phyloP scores from a whole-genome alignment of 2,113 vertebrate genomes.

The Cichladusa arquata region DNA sequence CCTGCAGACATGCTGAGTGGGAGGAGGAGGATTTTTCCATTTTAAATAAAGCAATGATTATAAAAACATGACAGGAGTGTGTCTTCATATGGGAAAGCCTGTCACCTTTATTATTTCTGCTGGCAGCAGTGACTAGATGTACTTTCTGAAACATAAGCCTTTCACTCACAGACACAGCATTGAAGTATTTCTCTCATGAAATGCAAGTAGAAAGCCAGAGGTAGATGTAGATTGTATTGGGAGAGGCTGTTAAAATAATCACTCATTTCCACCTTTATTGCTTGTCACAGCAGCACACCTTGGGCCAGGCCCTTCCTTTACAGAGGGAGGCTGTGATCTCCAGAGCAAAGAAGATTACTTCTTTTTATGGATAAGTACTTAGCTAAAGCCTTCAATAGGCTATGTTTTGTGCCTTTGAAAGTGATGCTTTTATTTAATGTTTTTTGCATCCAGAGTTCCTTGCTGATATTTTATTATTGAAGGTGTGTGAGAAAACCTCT shows the following conservation, averaged over 20 bases:
- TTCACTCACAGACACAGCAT: neutral
- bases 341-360: neutral
- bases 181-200: neutral
- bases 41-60: conserved; percentile 50
- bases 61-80: conserved; percentile 5
- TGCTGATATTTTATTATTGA: neutral
- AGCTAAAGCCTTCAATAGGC: neutral
- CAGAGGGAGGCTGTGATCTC: neutral
- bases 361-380: neutral
- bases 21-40: neutral
- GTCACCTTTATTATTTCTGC: conserved; percentile 53
- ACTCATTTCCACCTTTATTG: neutral
- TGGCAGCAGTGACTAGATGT: neutral
- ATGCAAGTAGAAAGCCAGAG: neutral
- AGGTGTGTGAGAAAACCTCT: neutral
- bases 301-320: neutral
- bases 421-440: neutral
- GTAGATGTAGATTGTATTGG: neutral
- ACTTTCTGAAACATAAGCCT: neutral
- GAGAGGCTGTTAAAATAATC: conserved; percentile 4
- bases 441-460: neutral
- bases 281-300: neutral
- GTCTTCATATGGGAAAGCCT: neutral
- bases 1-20: neutral
- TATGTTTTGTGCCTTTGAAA: neutral